Evolutionary conservation across 1,140 invertebrate species (phyloP), one percentile per base, ranked within the genome.

Genomic region (Philotrypesis tridentata): DNA sequence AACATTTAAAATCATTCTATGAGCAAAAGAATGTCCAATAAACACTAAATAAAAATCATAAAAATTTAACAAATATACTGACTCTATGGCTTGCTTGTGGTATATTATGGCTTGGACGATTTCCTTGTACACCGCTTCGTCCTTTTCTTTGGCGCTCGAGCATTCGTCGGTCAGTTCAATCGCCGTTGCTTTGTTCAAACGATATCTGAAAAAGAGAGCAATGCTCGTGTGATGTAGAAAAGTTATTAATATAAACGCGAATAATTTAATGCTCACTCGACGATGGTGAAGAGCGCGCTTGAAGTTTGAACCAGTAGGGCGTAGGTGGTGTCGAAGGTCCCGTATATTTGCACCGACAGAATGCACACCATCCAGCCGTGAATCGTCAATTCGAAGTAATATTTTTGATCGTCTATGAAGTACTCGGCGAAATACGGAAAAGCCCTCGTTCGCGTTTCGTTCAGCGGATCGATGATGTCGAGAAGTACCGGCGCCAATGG

Each of bases 381-480:
- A 11, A 65, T 12, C 1, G 74, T 65, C 5, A 77, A n/a, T 65
- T 77, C 60, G 11, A 77, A 77, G 33, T 77, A 77, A 60, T 77
- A 77, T 27, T 77, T 37, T 37, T 77, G 74, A 65, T 77, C 74
- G 11, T 77, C 74, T 2, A 77, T 65, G 40, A 77, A 77, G n/a
- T 77, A 77, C 40, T 77, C 74, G 29, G 74, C 74, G n/a, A 77
- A 77, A 27, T 77, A 77, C 3, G 74, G 74, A 65, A 77, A 77
- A 6, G 25, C 29, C 37, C 17, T 63, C 9, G 74, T 29, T 43
- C 74, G 7, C 7, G 74, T 65, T 37, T 77, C 55, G 25, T 77
- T 77, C n/a, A 77, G 65, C 14, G 74, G 74, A 12, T 77, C 61
- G 6, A 77, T 65, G 7, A 77, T 37, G 65, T 77, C 74, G 11